phyloP scores from a whole-genome alignment of 2,888 invertebrate genomes.

The Cheilosia variabilis region DNA sequence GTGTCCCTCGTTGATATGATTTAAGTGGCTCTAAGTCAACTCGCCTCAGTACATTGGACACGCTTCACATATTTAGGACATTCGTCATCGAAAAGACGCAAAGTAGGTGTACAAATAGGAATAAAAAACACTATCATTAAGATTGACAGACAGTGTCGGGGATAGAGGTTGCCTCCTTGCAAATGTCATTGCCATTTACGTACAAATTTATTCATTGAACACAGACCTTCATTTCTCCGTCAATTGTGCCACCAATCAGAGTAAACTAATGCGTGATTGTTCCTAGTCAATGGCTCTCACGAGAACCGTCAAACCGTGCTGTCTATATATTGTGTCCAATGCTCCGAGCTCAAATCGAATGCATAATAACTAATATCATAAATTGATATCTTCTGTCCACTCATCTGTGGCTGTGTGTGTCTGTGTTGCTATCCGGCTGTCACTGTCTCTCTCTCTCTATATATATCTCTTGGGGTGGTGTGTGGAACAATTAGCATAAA shows the following conservation, averaged over 20 bases:
- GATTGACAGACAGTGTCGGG: not conserved
- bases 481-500: constrained; percentile 72
- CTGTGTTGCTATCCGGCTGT: constrained; percentile 16
- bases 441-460: not conserved
- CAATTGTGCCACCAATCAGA: constrained; percentile 42
- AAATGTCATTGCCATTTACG: constrained; percentile 13
- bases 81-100: not conserved
- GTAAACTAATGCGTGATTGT: constrained; percentile 32
- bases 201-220: not conserved
- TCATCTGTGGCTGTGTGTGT: constrained; percentile 29
- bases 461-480: constrained; percentile 41
- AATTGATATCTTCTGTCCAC: constrained; percentile 60
- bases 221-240: constrained; percentile 2
- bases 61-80: too few species aligned
- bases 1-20: too few species aligned
- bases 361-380: constrained; percentile 52
- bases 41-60: too few species aligned
- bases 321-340: constrained; percentile 11
- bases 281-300: constrained; percentile 36
- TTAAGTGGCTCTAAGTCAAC: too few species aligned
- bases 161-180: not conserved
- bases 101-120: not conserved
- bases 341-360: constrained; percentile 48
- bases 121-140: not conserved
- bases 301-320: constrained; percentile 15